phyloP scores from a whole-genome alignment of 2,113 vertebrate species.

The Erpornis zantholeuca region DNA sequence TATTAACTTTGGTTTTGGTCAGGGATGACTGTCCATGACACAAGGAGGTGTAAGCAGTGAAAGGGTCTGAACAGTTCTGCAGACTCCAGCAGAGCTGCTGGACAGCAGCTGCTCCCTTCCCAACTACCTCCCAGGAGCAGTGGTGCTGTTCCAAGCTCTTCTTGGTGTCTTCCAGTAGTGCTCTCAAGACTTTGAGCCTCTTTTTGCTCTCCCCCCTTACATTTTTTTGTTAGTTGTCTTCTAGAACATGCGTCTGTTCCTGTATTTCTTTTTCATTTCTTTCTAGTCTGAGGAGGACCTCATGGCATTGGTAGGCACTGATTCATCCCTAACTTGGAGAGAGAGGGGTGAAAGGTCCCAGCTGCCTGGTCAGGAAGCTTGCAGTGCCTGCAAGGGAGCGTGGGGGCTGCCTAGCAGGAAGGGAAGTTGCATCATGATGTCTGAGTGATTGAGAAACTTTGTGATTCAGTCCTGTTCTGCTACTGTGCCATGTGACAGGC shows the following conservation, averaged over 20 bases:
- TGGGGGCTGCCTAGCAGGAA: background rate
- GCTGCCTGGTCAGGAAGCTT: background rate
- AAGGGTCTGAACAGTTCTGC: background rate
- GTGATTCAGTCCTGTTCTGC: background rate
- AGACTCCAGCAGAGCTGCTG: background rate
- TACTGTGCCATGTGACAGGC: background rate
- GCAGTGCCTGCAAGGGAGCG: background rate
- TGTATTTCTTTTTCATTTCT: background rate
- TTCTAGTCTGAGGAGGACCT: background rate
- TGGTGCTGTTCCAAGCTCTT: background rate
- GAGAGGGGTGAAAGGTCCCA: background rate
- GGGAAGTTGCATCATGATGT: constrained; percentile 12
- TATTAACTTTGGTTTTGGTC: background rate
- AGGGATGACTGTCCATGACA: background rate
- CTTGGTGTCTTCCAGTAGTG: background rate
- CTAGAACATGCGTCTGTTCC: background rate
- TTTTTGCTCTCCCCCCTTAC: background rate
- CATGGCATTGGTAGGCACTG: background rate
- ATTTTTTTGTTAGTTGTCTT: background rate
- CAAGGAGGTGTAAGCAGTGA: background rate
- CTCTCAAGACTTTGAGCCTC: background rate
- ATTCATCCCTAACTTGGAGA: background rate
- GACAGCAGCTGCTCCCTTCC: background rate
- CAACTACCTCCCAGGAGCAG: background rate
- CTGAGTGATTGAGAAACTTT: constrained; percentile 17